These are phyloP conservation scores for Taenaris catops DNA, from an alignment of 2,888 invertebrate species.

Conservation along the genomic window DNA sequence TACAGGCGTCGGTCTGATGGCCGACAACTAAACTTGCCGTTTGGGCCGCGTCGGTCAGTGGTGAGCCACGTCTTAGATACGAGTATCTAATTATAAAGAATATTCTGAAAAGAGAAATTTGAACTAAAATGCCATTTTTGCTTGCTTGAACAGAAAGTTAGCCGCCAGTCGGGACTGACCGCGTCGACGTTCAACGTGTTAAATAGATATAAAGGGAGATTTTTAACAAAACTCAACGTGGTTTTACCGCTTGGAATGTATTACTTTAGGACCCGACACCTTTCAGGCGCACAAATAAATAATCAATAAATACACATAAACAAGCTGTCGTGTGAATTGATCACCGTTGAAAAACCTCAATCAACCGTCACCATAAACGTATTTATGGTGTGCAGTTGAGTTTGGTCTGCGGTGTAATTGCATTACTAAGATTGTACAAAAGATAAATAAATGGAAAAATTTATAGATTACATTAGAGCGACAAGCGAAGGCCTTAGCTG, in stretches of 20 bases:
- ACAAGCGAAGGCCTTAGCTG: slow-evolving; percentile 67
- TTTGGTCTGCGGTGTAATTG: slow-evolving; percentile 7
- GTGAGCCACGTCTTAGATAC: no score
- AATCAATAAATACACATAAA: slow-evolving; percentile 17
- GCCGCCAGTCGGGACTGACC: no score
- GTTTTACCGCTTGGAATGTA: slow-evolving; percentile 77
- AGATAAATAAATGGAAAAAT: slow-evolving; percentile 29
- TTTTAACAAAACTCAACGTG: slow-evolving; percentile 59
- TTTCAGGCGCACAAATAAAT: slow-evolving; percentile 66
- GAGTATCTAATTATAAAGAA: no score
- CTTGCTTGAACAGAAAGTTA: no score
- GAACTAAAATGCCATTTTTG: no score
- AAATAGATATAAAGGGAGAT: no score
- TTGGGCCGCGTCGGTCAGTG: no score
- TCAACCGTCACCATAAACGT: neutral
- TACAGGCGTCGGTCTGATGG: no score
- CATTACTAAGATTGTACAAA: slow-evolving; percentile 13
- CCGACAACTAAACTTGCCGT: no score
- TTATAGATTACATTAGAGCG: slow-evolving; percentile 46
- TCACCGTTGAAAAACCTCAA: slow-evolving; percentile 6
- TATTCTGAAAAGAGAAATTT: no score
- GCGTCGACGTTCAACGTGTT: no score
- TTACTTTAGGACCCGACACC: slow-evolving; percentile 71
- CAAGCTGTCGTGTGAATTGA: slow-evolving; percentile 2
- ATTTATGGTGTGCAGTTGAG: neutral